Percentiles rank a stretch among this genome's conserved stretches.
Conservation (phyloP, 2,888 invertebrate genomes). For the Malthinus seriepunctatus region DNA sequence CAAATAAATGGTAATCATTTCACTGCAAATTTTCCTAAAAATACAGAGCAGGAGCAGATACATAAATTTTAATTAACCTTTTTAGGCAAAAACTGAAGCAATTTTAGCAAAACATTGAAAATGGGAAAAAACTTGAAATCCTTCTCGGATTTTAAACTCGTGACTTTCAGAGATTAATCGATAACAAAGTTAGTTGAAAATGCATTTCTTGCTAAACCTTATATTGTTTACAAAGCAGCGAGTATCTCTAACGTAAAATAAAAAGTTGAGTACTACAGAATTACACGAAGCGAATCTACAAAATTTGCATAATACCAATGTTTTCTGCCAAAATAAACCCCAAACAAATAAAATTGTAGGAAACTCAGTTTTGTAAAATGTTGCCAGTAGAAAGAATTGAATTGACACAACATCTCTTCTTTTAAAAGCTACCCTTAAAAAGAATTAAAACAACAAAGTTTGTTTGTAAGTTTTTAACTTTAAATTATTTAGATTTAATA, state of each 20-base stretch:
- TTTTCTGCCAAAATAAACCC: constrained; percentile 29
- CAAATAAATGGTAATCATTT: no score
- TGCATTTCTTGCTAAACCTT: constrained; percentile 1
- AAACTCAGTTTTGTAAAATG: constrained; percentile 14
- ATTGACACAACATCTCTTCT: constrained; percentile 15
- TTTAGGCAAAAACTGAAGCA: no score
- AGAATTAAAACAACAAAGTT: neutral
- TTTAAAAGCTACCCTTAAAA: neutral
- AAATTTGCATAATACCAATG: constrained; percentile 33
- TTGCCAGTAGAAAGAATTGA: constrained; percentile 16
- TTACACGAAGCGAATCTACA: constrained; percentile 23
- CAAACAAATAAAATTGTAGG: constrained; percentile 25
- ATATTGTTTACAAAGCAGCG: constrained; percentile 14
- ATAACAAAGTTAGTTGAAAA: neutral
- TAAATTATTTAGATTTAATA: no score
- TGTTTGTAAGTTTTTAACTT: no score
- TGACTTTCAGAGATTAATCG: neutral
- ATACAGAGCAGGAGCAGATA: no score
- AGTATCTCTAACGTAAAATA: constrained; percentile 14
- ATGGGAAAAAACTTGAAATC: neutral
- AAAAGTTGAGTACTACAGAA: constrained; percentile 19
- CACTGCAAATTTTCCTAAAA: no score
- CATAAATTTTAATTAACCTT: neutral
- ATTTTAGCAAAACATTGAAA: no score
- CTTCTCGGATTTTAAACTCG: neutral